Evolutionary conservation across 2,797 vertebrate genomes (phyloP).

Genomic region (Iguana delicatissima): DNA sequence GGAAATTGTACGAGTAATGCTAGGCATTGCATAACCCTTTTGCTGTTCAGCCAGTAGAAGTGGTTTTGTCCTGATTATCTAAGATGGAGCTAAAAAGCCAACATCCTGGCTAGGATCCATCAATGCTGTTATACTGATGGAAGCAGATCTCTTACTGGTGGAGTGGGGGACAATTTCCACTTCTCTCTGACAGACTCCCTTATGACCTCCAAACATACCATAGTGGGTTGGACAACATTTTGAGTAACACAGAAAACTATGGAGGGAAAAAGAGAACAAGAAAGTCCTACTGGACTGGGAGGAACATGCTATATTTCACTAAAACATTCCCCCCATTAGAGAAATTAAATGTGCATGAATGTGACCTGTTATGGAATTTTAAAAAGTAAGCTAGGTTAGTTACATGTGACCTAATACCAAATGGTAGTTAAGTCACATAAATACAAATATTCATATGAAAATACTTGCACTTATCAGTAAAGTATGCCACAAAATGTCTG

Average conservation of each 20-base stretch:
- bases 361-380: background rate
- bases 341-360: background rate
- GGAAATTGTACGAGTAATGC: background rate
- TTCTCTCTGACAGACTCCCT: background rate
- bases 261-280: background rate
- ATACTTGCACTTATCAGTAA: background rate
- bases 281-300: background rate
- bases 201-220: background rate
- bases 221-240: background rate
- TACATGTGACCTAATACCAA: background rate
- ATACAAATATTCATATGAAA: background rate
- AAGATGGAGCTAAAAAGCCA: constrained; percentile 20
- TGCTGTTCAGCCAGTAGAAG: background rate
- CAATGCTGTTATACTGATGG: background rate
- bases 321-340: background rate
- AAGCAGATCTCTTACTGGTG: background rate
- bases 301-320: background rate
- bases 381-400: background rate
- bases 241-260: background rate
- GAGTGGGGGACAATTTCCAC: background rate
- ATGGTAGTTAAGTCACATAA: background rate
- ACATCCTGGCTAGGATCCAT: background rate
- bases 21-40: background rate
- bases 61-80: background rate
- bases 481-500: background rate